phyloP scores from a whole-genome alignment of 2,113 vertebrate species.

The Hyperopisus bebe region DNA sequence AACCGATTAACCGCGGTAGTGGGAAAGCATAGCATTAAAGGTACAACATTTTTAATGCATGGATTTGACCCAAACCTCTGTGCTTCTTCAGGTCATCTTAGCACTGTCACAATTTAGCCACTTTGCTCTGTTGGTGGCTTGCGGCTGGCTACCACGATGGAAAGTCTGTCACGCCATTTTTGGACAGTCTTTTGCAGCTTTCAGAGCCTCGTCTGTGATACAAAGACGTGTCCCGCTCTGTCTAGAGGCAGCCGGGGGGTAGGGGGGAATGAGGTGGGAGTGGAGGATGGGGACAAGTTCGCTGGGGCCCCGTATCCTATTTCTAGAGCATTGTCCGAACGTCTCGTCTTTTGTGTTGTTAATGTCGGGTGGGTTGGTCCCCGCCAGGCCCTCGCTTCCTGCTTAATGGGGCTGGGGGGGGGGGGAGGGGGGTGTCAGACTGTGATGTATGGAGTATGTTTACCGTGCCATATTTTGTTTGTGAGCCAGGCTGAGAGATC shows the following conservation, averaged over 20 bases:
- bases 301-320: background rate
- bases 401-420: conserved; percentile 51
- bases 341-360: conserved; percentile 24
- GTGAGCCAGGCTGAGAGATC: conserved; percentile 53
- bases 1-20: conserved; percentile 4
- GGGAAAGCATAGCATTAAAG: conserved; percentile 4
- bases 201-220: background rate
- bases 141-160: background rate
- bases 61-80: background rate
- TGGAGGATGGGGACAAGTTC: conserved; percentile 23
- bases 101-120: background rate
- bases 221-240: background rate
- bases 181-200: background rate
- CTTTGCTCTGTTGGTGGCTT: background rate
- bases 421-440: conserved; percentile 55
- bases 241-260: background rate
- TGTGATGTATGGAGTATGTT: conserved; percentile 79
- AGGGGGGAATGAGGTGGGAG: background rate
- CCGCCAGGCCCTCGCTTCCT: conserved; percentile 34
- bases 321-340: conserved; percentile 23
- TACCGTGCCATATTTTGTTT: conserved; percentile 69
- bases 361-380: conserved; percentile 38
- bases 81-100: background rate
- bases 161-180: background rate
- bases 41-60: conserved; percentile 15